A percentile compares a stretch with the other conserved stretches of the same genome.
These are phyloP conservation scores for Drosophila watanabei DNA, from an alignment of 1,140 invertebrate species.

Conservation along the genomic window DNA sequence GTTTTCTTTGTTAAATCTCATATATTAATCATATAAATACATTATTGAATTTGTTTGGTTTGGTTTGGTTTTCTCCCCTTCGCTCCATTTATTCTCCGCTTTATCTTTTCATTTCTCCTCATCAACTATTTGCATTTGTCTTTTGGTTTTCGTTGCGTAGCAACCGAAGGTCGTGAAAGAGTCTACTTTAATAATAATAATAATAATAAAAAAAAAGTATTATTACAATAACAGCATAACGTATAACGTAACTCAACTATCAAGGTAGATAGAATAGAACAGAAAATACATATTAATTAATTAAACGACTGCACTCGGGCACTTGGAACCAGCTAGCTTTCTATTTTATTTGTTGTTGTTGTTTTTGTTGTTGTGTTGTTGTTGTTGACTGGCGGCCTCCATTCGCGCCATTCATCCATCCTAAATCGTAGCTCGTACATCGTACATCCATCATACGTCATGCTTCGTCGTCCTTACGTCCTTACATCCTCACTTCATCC, in stretches of 20 bases:
- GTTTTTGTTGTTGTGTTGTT: conserved; percentile 1
- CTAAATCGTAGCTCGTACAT: conserved; percentile 7
- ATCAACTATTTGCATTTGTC: conserved; percentile 43
- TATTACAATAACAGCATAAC: conserved; percentile 84
- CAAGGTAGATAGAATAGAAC: conserved; percentile 83
- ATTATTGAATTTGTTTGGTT: conserved; percentile 77
- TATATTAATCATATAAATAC: conserved; percentile 83
- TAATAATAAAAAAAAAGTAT: conserved; percentile 76
- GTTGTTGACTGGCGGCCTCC: conserved; percentile 1
- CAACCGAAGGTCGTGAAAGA: conserved; percentile 57
- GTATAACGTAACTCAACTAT: conserved; percentile 84
- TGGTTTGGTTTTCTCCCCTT: conserved; percentile 22
- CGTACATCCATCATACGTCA: conserved; percentile 17
- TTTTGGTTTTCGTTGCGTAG: conserved; percentile 31
- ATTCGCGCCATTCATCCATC: conserved; percentile 10
- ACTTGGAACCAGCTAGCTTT: conserved; percentile 38
- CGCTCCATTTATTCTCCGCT: conserved; percentile 22
- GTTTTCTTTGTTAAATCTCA: conserved; percentile 74
- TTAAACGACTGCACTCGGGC: conserved; percentile 74
- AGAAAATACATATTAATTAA: conserved; percentile 84
- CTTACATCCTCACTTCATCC: no score
- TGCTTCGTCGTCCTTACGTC: conserved; percentile 1
- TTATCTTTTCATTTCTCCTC: conserved; percentile 33
- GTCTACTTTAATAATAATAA: conserved; percentile 77
- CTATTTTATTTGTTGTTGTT: not conserved